Evolutionary conservation across 2,113 vertebrate species (phyloP).

Genomic region (Machaerirhynchus nigripectus): DNA sequence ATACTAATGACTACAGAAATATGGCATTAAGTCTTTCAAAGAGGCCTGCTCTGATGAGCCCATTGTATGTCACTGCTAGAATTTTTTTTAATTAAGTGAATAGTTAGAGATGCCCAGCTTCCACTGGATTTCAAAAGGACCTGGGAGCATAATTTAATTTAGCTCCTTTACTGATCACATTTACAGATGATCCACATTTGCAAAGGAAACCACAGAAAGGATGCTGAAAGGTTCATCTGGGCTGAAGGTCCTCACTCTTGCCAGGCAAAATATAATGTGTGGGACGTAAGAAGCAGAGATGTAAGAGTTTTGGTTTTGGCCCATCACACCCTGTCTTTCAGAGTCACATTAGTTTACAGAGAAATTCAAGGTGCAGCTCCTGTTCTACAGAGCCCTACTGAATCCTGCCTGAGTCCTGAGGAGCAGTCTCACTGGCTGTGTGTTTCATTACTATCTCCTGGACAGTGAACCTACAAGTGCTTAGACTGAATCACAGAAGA

Average conservation of each 20-base stretch:
- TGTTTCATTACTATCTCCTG: neutral
- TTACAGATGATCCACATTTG: neutral
- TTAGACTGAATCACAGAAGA: neutral
- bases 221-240: neutral
- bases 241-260: neutral
- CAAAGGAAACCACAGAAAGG: neutral
- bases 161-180: neutral
- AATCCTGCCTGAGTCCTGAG: neutral
- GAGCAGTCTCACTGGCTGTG: neutral
- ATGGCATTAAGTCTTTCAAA: neutral
- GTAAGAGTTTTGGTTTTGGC: neutral
- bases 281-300: neutral
- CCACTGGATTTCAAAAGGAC: neutral
- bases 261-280: neutral
- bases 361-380: neutral
- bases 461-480: neutral
- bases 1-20: neutral
- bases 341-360: neutral
- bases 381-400: neutral
- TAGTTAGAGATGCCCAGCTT: neutral
- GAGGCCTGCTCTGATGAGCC: neutral
- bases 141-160: neutral
- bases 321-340: neutral
- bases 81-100: neutral
- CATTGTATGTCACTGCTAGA: neutral